Conservation (phyloP, 2,113 vertebrate genomes). For the Odontophorus gujanensis region DNA sequence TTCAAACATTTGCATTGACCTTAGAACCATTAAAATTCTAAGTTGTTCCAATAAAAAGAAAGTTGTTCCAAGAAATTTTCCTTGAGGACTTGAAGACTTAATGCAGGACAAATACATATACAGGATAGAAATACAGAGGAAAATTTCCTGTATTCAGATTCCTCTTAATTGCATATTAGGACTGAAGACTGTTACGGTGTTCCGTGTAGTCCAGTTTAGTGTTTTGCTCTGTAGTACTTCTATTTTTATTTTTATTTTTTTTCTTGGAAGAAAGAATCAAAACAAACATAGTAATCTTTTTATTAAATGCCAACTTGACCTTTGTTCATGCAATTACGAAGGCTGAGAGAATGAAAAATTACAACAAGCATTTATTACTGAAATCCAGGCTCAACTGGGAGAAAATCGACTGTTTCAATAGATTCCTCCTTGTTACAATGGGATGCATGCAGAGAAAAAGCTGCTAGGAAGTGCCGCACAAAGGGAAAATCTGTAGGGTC, state of each 20-base stretch:
- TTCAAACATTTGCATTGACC: slow-evolving; percentile 66
- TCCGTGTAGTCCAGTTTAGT: background rate
- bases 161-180: background rate
- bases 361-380: slow-evolving; percentile 37
- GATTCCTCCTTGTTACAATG: background rate
- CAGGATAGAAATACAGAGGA: background rate
- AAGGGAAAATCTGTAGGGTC: background rate
- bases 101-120: slow-evolving; percentile 42
- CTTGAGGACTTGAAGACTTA: slow-evolving; percentile 41
- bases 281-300: slow-evolving; percentile 11
- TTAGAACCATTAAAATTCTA: slow-evolving; percentile 5
- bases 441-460: background rate
- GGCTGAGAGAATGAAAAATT: slow-evolving; percentile 31
- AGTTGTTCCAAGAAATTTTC: slow-evolving; percentile 52
- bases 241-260: background rate
- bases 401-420: slow-evolving; percentile 27
- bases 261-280: background rate
- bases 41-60: slow-evolving; percentile 56
- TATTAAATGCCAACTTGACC: slow-evolving; percentile 48
- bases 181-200: background rate
- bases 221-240: background rate
- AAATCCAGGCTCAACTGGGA: background rate
- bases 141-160: background rate
- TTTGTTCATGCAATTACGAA: slow-evolving; percentile 24
- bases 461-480: background rate